A percentile compares a stretch with the other conserved stretches of the same genome.
Conservation (phyloP, 2,797 vertebrate genomes). For the Myotis vivesi region DNA sequence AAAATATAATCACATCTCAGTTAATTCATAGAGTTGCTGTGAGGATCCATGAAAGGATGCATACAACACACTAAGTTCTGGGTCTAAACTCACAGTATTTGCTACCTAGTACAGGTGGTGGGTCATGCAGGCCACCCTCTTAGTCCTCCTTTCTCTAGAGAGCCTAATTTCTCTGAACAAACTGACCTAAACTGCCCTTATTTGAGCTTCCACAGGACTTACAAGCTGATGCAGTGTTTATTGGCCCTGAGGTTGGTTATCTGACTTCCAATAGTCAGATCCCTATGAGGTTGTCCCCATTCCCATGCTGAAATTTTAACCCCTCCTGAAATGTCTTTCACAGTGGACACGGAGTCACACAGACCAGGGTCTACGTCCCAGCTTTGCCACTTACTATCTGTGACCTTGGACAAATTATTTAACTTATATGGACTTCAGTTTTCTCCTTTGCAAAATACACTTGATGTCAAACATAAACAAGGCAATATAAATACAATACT, state of each 20-base stretch:
- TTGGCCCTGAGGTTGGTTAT: background rate
- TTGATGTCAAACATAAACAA: background rate
- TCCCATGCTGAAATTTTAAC: background rate
- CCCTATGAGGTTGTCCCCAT: background rate
- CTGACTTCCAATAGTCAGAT: background rate
- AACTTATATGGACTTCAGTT: background rate
- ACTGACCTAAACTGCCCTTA: background rate
- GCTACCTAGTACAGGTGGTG: no score
- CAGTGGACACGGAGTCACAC: background rate
- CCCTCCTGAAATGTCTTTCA: background rate
- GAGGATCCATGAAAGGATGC: background rate
- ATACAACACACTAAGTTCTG: background rate
- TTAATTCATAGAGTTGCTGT: background rate
- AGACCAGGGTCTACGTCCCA: background rate
- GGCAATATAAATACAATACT: background rate
- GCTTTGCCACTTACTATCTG: background rate
- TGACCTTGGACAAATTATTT: background rate
- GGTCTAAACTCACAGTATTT: background rate
- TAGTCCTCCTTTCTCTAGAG: background rate
- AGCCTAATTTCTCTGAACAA: background rate
- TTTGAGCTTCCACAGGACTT: background rate
- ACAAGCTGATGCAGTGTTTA: background rate
- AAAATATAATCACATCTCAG: no score
- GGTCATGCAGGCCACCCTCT: accelerated
- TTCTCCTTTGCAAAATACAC: slow-evolving; percentile 3